Evolutionary conservation across 2,888 invertebrate species (phyloP), one percentile per base, ranked within the genome.

Genomic region (Conops quadrifasciatus): DNA sequence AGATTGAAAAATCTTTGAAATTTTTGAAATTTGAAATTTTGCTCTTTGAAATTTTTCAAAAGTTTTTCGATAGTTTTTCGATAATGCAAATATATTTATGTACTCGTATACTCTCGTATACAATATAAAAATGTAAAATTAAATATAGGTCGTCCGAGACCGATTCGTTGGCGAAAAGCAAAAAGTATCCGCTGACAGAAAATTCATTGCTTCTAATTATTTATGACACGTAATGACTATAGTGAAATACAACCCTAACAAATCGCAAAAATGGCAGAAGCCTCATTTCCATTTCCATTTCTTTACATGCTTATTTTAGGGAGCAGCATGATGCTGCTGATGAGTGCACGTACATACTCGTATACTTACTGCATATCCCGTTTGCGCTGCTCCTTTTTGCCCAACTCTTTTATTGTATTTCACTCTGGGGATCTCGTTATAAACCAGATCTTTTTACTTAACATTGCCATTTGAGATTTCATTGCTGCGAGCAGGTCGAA

Each of bases 361-460:
- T n/a, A n/a, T n/a, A n/a, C n/a, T n/a, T n/a, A n/a, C n/a, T 36
- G 9, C 36, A 36, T 70, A 5, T 70, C 64, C 36, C 56, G 58
- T 69, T 70, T 70, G 51, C 58, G 67, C 68, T 26, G 53, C 24
- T 56, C 36, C 28, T 15, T 47, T 47, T 30, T 28, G 51, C 21
- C n/a, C 62, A 58, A 63, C 78, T 80, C 80, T 79, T 73, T 73
- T 73, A 74, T 80, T 81, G 77, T 82, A 81, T 82, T 79, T 78
- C 74, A 78, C 82, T 83, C 83, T 77, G 74, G 82, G 82, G 82
- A 82, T 77, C 82, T 83, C 79, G 81, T 82, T 82, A 81, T 75
- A 72, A 77, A 78, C 43, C 15, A 53, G 49, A 51, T 24, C 72
- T 73, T 75, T 36, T 36, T 36, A 73, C 71, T 75, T 5, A 49